phyloP scores from a whole-genome alignment of 2,797 vertebrate genomes.

The Epinephelus malabaricus region DNA sequence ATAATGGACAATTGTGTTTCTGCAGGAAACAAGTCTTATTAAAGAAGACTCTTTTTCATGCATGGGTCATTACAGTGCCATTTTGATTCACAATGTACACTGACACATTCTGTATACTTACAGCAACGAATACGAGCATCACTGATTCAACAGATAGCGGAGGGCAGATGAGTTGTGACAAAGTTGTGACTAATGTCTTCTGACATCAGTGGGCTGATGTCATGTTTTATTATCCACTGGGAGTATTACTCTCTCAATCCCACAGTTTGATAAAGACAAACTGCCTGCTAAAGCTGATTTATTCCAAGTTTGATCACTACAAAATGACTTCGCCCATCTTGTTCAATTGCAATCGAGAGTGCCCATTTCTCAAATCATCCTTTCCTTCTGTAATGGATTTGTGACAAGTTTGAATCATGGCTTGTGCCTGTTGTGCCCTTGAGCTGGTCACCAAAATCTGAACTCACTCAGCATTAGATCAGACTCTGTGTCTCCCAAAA shows the following conservation, averaged over 20 bases:
- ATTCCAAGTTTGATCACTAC: slow-evolving; percentile 46
- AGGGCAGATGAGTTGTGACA: slow-evolving; percentile 69
- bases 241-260: slow-evolving; percentile 40
- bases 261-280: slow-evolving; percentile 57
- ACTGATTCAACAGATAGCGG: slow-evolving; percentile 71
- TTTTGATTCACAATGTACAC: slow-evolving; percentile 24
- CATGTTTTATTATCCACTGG: slow-evolving; percentile 70
- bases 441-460: slow-evolving; percentile 67
- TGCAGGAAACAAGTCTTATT: slow-evolving; percentile 36
- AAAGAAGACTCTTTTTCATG: slow-evolving; percentile 9
- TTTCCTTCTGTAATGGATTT: slow-evolving; percentile 38
- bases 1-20: slow-evolving; percentile 15
- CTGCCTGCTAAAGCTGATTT: slow-evolving; percentile 42
- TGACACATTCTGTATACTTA: slow-evolving; percentile 26
- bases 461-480: slow-evolving; percentile 64
- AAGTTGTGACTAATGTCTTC: slow-evolving; percentile 74
- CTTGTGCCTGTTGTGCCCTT: slow-evolving; percentile 72
- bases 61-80: slow-evolving; percentile 31
- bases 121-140: slow-evolving; percentile 15
- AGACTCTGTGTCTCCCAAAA: slow-evolving; percentile 61
- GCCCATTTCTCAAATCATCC: slow-evolving; percentile 28
- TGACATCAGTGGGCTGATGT: slow-evolving; percentile 73
- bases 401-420: slow-evolving; percentile 58
- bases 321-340: slow-evolving; percentile 25
- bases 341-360: slow-evolving; percentile 33